Evolutionary conservation across 2,888 invertebrate genomes (phyloP), one percentile per base, ranked within the genome.

Genomic region (Amitus sp.): DNA sequence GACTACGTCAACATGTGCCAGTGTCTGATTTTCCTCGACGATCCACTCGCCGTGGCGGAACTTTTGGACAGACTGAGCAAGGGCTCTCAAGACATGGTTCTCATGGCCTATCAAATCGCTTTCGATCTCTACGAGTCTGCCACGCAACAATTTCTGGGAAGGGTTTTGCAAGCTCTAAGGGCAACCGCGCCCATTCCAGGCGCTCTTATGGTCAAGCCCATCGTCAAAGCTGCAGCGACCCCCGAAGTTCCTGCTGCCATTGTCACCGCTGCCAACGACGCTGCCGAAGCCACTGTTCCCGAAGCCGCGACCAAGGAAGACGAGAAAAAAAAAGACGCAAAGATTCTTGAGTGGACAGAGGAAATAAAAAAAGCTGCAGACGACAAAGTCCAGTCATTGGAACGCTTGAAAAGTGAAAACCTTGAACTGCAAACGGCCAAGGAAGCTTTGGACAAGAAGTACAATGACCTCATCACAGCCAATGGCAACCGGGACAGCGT

Each of bases 41-140:
- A 98, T 83, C 94, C 97, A 0, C 84, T 92, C 13, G 91, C 95
- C 20, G 96, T 98, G 0, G 96, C 97, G 12, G 93, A 95, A 82
- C 91, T 98, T 62, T 85, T 98, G 5, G 96, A 96, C 76, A 94
- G 92, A 82, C 85, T 98, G 0, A 92, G 94, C 18, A 89, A 91
- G 79, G 93, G 93, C 30, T 85, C 86, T 0, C 85, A 87, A 83
- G 92, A 94, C 65, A 90, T 90, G 66, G 91, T 93, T 57, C 84
- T 98, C 34, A 98, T 98, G 95, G 97, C 97, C 0, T 99, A 96
- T 83, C 99, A 99, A 85, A 97, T 99, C 73, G 97, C 92, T 0
- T 99, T 99, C 84, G 99, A 99, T 86, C 87, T 99, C 71, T 99
- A 99, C 79, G 99, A 99, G 82, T 97, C 96, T 37, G 99, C 98